Conservation (phyloP, 2,797 vertebrate genomes). For the Falco berigora region DNA sequence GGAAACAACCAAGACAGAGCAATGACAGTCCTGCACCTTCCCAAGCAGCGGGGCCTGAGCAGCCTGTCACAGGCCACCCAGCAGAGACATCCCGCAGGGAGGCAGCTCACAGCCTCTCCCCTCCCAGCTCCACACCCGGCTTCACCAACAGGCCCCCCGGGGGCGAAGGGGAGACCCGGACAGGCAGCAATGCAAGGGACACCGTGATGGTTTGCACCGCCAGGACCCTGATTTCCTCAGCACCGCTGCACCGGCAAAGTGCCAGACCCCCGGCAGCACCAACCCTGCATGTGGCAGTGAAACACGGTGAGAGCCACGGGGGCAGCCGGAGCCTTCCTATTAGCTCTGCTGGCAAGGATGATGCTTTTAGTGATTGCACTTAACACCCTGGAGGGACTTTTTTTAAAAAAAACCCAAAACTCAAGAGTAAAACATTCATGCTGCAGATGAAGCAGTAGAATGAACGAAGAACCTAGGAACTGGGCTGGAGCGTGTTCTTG, state of each 20-base stretch:
- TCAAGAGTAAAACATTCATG: neutral
- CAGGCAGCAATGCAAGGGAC: neutral
- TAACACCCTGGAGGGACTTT: neutral
- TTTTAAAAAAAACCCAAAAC: neutral
- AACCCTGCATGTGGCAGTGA: fast-evolving
- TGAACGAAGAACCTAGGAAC: neutral
- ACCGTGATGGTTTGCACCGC: neutral
- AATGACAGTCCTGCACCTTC: neutral
- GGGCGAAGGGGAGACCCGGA: neutral
- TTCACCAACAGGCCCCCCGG: fast-evolving
- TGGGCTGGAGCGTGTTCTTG: neutral
- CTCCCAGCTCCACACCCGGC: neutral
- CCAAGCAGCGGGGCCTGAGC: fast-evolving
- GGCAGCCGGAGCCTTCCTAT: fast-evolving
- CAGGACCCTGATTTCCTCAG: neutral
- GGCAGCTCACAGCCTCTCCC: neutral
- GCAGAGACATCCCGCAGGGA: fast-evolving
- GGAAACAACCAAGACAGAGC: neutral
- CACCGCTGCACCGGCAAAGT: fast-evolving
- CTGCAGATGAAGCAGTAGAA: neutral
- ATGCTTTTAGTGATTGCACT: neutral
- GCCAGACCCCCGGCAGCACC: neutral
- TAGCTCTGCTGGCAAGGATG: neutral
- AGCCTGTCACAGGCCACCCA: fast-evolving
- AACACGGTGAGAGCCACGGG: fast-evolving